These are phyloP conservation scores for Pelodiscus sinensis DNA, from an alignment of 2,113 vertebrate species.

Conservation along the genomic window DNA sequence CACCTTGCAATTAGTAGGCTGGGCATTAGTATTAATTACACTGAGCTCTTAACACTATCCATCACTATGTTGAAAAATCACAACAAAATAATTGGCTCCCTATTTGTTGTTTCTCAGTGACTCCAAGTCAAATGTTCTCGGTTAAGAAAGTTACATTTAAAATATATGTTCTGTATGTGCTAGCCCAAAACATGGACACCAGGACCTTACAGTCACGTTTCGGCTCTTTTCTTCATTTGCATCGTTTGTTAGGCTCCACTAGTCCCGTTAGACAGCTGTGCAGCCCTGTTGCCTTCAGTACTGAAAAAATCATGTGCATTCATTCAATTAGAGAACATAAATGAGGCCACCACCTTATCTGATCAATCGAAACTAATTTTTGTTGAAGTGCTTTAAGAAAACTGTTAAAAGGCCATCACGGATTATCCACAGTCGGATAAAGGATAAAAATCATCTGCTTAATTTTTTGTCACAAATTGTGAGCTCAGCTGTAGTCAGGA, in stretches of 20 bases:
- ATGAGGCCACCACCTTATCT: neutral
- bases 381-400: neutral
- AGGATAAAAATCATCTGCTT: neutral
- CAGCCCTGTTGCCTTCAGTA: neutral
- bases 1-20: conserved; percentile 33
- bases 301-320: fast-evolving
- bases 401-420: neutral
- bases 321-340: neutral
- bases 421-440: neutral
- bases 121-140: neutral
- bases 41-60: neutral
- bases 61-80: neutral
- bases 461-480: neutral
- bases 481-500: neutral
- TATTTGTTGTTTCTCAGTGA: neutral
- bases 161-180: neutral
- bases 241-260: neutral
- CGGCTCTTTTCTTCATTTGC: neutral
- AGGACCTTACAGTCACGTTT: neutral
- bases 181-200: neutral
- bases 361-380: neutral
- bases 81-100: neutral
- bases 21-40: neutral
- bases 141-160: neutral
- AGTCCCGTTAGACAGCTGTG: neutral